Percentiles rank a stretch among this genome's conserved stretches.
Conservation (phyloP, 2,888 invertebrate genomes). For the Macrophya alboannulata region DNA sequence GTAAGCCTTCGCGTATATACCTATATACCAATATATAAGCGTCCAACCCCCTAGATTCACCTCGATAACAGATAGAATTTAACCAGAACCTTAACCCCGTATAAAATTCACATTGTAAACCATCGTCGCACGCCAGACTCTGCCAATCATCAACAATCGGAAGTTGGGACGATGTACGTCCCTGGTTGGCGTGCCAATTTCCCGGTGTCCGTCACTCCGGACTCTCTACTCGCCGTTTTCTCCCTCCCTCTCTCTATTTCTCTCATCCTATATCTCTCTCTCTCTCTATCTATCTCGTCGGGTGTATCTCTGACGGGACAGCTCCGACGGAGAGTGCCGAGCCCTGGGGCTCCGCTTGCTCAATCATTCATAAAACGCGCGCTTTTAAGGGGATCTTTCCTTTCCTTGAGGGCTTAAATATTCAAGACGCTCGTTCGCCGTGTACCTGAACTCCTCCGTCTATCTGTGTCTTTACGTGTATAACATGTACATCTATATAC, state of each 20-base stretch:
- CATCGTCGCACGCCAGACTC: conserved; percentile 10
- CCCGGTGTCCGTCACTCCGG: conserved; percentile 36
- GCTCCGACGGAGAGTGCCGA: conserved; percentile 26
- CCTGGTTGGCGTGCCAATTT: conserved; percentile 41
- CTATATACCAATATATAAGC: no score
- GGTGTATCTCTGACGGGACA: conserved; percentile 39
- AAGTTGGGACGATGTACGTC: conserved; percentile 13
- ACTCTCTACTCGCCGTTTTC: not conserved
- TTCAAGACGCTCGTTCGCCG: conserved; percentile 62
- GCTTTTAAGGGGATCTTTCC: conserved; percentile 70
- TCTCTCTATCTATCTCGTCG: conserved; percentile 7
- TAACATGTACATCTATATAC: not conserved
- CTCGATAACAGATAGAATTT: not conserved
- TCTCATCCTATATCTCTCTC: not conserved
- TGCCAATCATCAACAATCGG: conserved; percentile 43
- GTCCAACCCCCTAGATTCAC: not conserved
- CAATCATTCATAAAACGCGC: conserved; percentile 74
- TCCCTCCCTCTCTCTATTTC: not conserved
- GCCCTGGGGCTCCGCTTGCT: conserved; percentile 60
- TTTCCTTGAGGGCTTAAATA: conserved; percentile 68
- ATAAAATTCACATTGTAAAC: not conserved
- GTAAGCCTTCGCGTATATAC: conserved; percentile 51
- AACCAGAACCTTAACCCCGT: not conserved
- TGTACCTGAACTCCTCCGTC: not conserved
- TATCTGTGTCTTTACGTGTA: not conserved